Percentiles rank a stretch among this genome's conserved stretches.
These are phyloP conservation scores for Drosophila eugracilis DNA, from an alignment of 1,140 invertebrate genomes.

Conservation along the genomic window DNA sequence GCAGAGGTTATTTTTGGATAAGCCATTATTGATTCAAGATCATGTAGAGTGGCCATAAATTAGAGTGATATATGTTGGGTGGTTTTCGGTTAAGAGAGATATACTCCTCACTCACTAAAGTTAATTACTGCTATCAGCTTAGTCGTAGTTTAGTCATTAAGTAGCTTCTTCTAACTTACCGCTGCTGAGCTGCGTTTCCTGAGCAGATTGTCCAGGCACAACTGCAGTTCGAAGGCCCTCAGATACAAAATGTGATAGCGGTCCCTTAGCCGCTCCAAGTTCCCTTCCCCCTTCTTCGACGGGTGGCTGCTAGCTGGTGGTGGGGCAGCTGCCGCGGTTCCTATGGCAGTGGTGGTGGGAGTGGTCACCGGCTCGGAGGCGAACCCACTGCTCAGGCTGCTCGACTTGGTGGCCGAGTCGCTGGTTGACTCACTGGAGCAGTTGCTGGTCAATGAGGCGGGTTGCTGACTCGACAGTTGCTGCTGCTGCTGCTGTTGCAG, in stretches of 20 bases:
- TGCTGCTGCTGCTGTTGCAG: slow-evolving; percentile 56
- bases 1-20: slow-evolving; percentile 15
- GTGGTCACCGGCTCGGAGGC: slow-evolving; percentile 51
- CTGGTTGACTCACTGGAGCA: slow-evolving; percentile 78
- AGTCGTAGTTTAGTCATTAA: no score
- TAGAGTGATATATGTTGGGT: background rate
- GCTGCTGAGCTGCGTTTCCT: slow-evolving; percentile 76
- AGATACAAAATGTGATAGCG: slow-evolving; percentile 95
- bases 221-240: slow-evolving; percentile 95
- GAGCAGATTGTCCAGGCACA: slow-evolving; percentile 89
- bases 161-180: slow-evolving; percentile 59
- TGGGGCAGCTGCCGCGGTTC: slow-evolving; percentile 83
- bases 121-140: no score
- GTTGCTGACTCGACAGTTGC: slow-evolving; percentile 61
- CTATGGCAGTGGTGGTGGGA: slow-evolving; percentile 37
- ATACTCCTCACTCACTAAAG: no score
- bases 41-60: slow-evolving; percentile 25
- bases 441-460: slow-evolving; percentile 73
- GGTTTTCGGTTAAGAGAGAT: no score
- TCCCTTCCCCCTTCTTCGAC: slow-evolving; percentile 69
- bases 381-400: slow-evolving; percentile 72
- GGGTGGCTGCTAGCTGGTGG: slow-evolving; percentile 40
- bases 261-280: slow-evolving; percentile 89
- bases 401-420: slow-evolving; percentile 67
- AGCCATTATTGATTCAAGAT: slow-evolving; percentile 37